Evolutionary conservation across 2,888 invertebrate genomes (phyloP), one percentile per base, ranked within the genome.

Genomic region (Drosophila nr. perissopoda): DNA sequence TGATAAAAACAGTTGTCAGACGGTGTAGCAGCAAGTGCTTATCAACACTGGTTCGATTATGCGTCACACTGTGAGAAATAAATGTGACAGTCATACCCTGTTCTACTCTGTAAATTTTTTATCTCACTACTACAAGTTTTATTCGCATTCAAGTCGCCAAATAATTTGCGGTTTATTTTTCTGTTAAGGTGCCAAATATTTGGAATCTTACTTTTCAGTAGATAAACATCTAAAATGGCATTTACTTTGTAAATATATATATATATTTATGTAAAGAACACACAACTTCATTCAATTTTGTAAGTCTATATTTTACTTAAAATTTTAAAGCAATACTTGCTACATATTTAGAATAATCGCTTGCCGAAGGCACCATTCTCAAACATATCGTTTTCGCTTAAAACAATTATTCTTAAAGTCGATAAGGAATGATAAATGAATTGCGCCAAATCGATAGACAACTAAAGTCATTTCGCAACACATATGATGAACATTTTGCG

Each of bases 1-100:
- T 85, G 85, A 85, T 87, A 85, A 83, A 68, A 61, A 53, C 69
- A 69, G 48, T 60, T 34, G 61, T 34, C 56, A 54, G 52, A 59
- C 62, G 18, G n/a, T 45, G 40, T 8, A 16, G 38, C 16, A 18
- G 34, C 25, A 10, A 36, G 2, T 18, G 40, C 36, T 71, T 54
- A 0, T 11, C 74, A 83, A 21, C 71, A 83, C 87, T 82, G 25
- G 13, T 18, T 31, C 10, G 36, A 54, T 42, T 65, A 31, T 31
- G 21, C 7, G 11, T 8, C 10, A 61, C 45, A 69, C 63, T 64
- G 42, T 29, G 45, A 13, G 61, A 64, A 64, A 69, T 6, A 34
- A 45, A 16, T 42, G 33, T 8, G 7, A 2, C 1, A n/a, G n/a
- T n/a, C 18, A 45, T 45, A 25, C 45, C 16, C 45, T 16, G 4